Evolutionary conservation across 2,797 vertebrate species (phyloP).

Genomic region (Rhynchonycteris naso): DNA sequence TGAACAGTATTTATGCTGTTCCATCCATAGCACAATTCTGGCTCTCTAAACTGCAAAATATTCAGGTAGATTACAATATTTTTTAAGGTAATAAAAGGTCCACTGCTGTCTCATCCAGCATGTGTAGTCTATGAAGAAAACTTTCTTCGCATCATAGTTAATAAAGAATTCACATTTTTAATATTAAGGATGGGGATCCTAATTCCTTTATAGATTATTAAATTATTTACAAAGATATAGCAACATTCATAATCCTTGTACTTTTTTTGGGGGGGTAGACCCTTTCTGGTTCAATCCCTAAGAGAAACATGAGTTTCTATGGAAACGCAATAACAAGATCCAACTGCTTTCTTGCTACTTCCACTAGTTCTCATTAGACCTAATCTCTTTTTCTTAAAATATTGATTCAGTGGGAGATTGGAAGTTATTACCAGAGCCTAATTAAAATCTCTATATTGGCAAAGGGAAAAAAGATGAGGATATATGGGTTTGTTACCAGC

Average conservation of each 20-base stretch:
- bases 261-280: constrained; percentile 74
- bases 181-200: constrained; percentile 31
- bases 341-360: constrained; percentile 85
- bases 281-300: constrained; percentile 82
- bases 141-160: constrained; percentile 32
- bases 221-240: constrained; percentile 79
- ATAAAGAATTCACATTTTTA: constrained; percentile 60
- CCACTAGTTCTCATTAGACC: constrained; percentile 87
- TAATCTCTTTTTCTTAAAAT: constrained; percentile 93
- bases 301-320: constrained; percentile 90
- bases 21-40: constrained; percentile 63
- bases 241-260: constrained; percentile 80
- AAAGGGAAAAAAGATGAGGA: constrained; percentile 92
- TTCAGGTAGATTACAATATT: not conserved
- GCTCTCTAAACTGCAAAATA: constrained; percentile 63
- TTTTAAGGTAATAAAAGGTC: not conserved
- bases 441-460: constrained; percentile 95
- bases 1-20: constrained; percentile 64
- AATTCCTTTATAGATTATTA: constrained; percentile 68
- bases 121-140: constrained; percentile 27
- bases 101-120: not conserved
- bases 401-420: constrained; percentile 94
- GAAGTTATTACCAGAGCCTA: constrained; percentile 95
- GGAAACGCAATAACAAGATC: constrained; percentile 89
- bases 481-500: constrained; percentile 90